Evolutionary conservation across 2,797 vertebrate species (phyloP), one percentile per base, ranked within the genome.

Genomic region (Calcarius lapponicus): DNA sequence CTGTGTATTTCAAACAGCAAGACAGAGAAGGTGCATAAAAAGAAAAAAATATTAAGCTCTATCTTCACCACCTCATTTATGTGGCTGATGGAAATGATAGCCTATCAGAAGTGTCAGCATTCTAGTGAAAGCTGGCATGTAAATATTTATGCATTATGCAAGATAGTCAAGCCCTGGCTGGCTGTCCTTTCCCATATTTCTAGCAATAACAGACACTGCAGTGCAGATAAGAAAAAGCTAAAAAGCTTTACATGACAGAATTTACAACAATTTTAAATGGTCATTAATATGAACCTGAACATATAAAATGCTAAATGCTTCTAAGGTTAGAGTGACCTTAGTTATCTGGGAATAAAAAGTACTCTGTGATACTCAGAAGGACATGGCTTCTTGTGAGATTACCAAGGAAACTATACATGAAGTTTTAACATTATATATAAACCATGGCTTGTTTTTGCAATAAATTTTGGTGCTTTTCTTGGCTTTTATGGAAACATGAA

Each of bases 111-210:
- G 73, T 91, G 80, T 69, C 89, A 93, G 84, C 36, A 36, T 62
- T 53, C 61, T 72, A 80, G 74, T 67, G 64, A 92, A 93, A 93
- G 53, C 66, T 89, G 83, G 47, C 66, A 57, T 56, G 86, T 88
- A 92, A 86, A 88, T 90, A 94, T 95, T 95, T 93, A 86, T 66
- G 70, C 36, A 18, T 79, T 66, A 81, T n/a, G n/a, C 62, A 81
- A 84, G 80, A 69, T 1, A 86, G 88, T 47, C 43, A 47, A 79
- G 56, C 48, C 60, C 58, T 75, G 40, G 17, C 60, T 86, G 87
- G 43, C 54, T 74, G 54, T 70, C 86, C 66, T 90, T 83, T 81
- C 51, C 80, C 18, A 21, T 58, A 75, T 86, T 86, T 91, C 70
- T 69, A 88, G 73, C 58, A 91, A 58, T 43, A 93, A 76, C 18